Percentiles rank a stretch among this genome's conserved stretches.
These are phyloP conservation scores for Tuta absoluta DNA, from an alignment of 2,888 invertebrate genomes.

Conservation along the genomic window DNA sequence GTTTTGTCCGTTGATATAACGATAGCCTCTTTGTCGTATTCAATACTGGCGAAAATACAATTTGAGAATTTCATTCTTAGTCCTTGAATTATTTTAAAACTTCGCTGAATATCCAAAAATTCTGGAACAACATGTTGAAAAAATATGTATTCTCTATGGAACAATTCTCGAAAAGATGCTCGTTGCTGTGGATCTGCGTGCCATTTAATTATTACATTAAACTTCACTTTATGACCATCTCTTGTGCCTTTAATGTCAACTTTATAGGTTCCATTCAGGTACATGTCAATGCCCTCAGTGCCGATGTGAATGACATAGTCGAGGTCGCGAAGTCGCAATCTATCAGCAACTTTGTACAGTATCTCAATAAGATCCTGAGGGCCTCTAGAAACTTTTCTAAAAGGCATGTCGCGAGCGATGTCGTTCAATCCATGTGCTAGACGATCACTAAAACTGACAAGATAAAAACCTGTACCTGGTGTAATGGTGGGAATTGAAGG, in stretches of 20 bases:
- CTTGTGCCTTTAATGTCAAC: conserved; percentile 51
- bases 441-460: conserved; percentile 37
- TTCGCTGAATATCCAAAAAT: conserved; percentile 53
- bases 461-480: conserved; percentile 30
- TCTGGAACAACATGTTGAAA: conserved; percentile 49
- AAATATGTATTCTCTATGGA: conserved; percentile 55
- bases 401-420: conserved; percentile 50
- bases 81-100: conserved; percentile 57
- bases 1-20: conserved; percentile 42
- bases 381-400: conserved; percentile 57
- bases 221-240: conserved; percentile 53
- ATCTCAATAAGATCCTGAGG: conserved; percentile 54
- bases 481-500: conserved; percentile 24
- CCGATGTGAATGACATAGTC: conserved; percentile 50
- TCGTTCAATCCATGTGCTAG: conserved; percentile 26
- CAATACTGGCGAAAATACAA: conserved; percentile 51
- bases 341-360: conserved; percentile 53
- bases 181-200: conserved; percentile 52
- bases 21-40: conserved; percentile 56
- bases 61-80: conserved; percentile 64
- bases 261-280: conserved; percentile 49
- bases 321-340: conserved; percentile 45
- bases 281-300: conserved; percentile 57
- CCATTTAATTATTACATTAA: conserved; percentile 55
- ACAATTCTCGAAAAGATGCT: conserved; percentile 51